phyloP scores from a whole-genome alignment of 1,140 invertebrate genomes.

The Charaxes varanes region DNA sequence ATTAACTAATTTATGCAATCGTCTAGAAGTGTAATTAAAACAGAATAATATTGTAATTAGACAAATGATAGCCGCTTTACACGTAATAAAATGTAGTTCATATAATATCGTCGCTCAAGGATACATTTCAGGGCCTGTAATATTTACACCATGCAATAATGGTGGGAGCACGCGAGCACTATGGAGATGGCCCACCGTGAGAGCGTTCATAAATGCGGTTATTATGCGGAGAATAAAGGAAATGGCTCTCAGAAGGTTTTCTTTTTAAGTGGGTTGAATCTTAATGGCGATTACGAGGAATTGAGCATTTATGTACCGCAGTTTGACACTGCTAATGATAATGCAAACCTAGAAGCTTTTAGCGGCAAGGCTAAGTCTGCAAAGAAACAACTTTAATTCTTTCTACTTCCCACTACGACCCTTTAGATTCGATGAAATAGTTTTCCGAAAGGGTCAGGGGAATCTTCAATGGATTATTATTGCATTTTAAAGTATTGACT shows the following conservation, averaged over 20 bases:
- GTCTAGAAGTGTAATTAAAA: too few relatives aligned
- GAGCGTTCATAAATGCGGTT: slow-evolving; percentile 5
- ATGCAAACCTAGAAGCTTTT: slow-evolving; percentile 1
- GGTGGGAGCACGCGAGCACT: slow-evolving; percentile 1
- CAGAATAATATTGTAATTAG: too few relatives aligned
- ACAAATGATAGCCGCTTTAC: too few relatives aligned
- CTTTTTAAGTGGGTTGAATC: slow-evolving; percentile 9
- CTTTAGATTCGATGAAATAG: too few relatives aligned
- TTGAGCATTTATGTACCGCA: not conserved
- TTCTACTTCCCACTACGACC: too few relatives aligned
- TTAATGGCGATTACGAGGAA: slow-evolving; percentile 2
- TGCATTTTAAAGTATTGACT: too few relatives aligned
- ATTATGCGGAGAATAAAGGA: slow-evolving; percentile 9
- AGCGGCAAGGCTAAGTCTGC: not conserved
- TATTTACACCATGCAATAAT: slow-evolving; percentile 4
- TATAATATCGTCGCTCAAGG: too few relatives aligned
- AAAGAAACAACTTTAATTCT: too few relatives aligned
- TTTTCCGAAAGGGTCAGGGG: too few relatives aligned
- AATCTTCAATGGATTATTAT: too few relatives aligned
- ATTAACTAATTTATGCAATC: too few relatives aligned
- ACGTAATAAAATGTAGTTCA: too few relatives aligned
- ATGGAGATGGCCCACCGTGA: slow-evolving; percentile 4
- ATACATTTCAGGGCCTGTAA: slow-evolving; percentile 1
- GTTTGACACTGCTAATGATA: slow-evolving; percentile 4
- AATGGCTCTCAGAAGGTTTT: slow-evolving; percentile 8